Conservation (phyloP, 1,140 invertebrate genomes). For the Littorina saxatilis region DNA sequence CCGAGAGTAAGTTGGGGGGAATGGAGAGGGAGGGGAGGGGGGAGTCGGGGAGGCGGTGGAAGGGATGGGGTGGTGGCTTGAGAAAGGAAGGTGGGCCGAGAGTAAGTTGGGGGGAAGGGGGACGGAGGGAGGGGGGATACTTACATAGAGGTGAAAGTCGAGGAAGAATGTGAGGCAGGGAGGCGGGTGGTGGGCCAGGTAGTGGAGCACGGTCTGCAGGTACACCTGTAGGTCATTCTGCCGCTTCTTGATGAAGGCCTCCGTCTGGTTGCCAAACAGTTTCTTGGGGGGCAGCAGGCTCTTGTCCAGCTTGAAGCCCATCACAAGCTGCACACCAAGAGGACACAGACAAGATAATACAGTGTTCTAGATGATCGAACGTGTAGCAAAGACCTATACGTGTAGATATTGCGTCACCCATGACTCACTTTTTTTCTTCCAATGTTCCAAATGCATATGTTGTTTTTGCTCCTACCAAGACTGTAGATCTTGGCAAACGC, state of each 20-base stretch:
- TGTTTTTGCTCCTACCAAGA: too few relatives aligned
- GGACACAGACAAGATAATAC: too few relatives aligned
- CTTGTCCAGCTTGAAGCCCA: conserved; percentile 77
- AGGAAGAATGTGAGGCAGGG: conserved; percentile 70
- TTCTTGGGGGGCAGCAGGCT: conserved; percentile 94
- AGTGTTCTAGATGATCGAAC: too few relatives aligned
- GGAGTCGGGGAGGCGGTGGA: neutral
- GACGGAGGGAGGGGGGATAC: neutral
- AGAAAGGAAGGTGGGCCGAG: neutral
- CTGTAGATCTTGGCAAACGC: too few relatives aligned
- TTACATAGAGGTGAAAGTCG: conserved; percentile 76
- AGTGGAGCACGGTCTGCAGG: conserved; percentile 80
- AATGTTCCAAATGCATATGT: too few relatives aligned
- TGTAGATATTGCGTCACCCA: too few relatives aligned
- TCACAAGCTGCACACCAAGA: conserved; percentile 63
- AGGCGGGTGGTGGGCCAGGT: conserved; percentile 66
- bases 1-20: too few relatives aligned
- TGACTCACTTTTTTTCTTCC: too few relatives aligned
- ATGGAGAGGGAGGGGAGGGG: neutral
- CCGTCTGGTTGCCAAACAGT: conserved; percentile 86
- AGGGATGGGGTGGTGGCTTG: neutral
- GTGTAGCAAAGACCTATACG: too few relatives aligned
- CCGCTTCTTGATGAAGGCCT: conserved; percentile 90
- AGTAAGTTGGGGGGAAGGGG: neutral
- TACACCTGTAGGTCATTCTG: conserved; percentile 88